These are phyloP conservation scores for Sminthurides aquaticus DNA, from an alignment of 2,888 invertebrate species.

Conservation along the genomic window DNA sequence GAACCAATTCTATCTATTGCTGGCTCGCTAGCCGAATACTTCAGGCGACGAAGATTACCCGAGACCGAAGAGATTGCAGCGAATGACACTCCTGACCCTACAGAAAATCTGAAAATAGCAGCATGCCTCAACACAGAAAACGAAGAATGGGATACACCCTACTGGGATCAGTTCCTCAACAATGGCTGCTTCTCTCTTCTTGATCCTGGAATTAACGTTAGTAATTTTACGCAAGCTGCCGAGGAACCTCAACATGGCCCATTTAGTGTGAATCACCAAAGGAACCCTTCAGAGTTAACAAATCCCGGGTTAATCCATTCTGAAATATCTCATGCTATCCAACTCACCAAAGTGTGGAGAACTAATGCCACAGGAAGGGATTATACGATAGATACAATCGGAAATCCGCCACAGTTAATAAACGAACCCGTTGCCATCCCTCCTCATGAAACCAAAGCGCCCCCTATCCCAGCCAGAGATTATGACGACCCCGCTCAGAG, in stretches of 20 bases:
- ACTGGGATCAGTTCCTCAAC: constrained; percentile 17
- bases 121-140: not conserved
- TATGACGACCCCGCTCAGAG: too few relatives aligned
- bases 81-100: not conserved
- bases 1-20: not conserved
- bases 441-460: too few relatives aligned
- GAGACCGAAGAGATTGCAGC: too few relatives aligned
- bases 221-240: not conserved
- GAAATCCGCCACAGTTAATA: not conserved
- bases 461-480: too few relatives aligned
- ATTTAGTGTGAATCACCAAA: too few relatives aligned
- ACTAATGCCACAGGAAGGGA: too few relatives aligned
- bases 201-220: not conserved
- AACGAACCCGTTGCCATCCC: too few relatives aligned
- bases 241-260: too few relatives aligned
- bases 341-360: not conserved
- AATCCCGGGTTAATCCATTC: not conserved
- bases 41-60: not conserved
- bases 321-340: not conserved
- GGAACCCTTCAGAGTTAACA: not conserved
- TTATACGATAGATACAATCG: too few relatives aligned
- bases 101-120: not conserved
- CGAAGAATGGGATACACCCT: constrained; percentile 9
- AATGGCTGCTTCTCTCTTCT: not conserved
- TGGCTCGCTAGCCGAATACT: not conserved